Conservation (phyloP, 2,797 vertebrate genomes). For the Sebastes steindachneri region DNA sequence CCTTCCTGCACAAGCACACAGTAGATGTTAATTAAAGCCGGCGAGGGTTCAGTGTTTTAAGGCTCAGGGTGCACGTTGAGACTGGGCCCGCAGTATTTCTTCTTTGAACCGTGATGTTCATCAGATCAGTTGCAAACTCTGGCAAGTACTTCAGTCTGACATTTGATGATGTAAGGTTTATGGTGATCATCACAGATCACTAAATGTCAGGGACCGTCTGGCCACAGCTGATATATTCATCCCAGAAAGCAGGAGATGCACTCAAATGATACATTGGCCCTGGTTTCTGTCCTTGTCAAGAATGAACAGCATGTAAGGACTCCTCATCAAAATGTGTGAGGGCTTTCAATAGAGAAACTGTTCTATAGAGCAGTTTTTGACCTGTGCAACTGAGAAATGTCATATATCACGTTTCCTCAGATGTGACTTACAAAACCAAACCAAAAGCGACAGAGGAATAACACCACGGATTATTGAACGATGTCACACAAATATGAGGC, state of each 20-base stretch:
- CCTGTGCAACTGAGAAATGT: slow-evolving; percentile 37
- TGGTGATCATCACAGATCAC: slow-evolving; percentile 67
- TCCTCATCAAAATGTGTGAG: slow-evolving; percentile 27
- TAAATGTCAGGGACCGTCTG: slow-evolving; percentile 68
- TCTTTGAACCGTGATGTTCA: slow-evolving; percentile 35
- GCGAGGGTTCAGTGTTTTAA: slow-evolving; percentile 21
- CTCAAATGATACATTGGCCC: slow-evolving; percentile 50
- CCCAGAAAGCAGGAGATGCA: slow-evolving; percentile 44
- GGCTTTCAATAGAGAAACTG: slow-evolving; percentile 36
- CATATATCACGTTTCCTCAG: slow-evolving; percentile 25
- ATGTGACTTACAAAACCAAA: slow-evolving; percentile 12
- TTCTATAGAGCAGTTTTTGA: slow-evolving; percentile 36
- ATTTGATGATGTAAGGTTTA: slow-evolving; percentile 67
- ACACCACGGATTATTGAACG: neutral
- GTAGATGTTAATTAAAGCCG: slow-evolving; percentile 18
- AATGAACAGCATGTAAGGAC: slow-evolving; percentile 35
- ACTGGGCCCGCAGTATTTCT: slow-evolving; percentile 10
- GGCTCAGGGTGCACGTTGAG: slow-evolving; percentile 11
- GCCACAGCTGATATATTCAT: slow-evolving; percentile 67
- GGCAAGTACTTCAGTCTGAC: slow-evolving; percentile 46
- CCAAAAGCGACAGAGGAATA: neutral
- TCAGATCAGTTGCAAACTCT: slow-evolving; percentile 50
- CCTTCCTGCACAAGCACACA: slow-evolving; percentile 6
- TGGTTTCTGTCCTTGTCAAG: slow-evolving; percentile 45
- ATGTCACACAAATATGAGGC: neutral